Evolutionary conservation across 2,888 invertebrate genomes (phyloP).

Genomic region (Belgica antarctica): DNA sequence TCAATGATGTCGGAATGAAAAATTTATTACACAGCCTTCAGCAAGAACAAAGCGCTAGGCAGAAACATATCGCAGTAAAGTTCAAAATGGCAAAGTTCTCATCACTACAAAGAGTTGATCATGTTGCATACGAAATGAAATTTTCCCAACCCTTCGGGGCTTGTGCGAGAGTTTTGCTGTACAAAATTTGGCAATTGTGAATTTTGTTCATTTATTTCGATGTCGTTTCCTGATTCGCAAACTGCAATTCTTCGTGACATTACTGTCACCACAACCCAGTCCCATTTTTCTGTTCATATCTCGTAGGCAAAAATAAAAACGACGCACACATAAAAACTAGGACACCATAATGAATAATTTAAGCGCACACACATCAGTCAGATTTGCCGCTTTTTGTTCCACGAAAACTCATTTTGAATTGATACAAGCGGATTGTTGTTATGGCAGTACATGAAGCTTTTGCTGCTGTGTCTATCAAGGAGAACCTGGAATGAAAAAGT

Average conservation of each 20-base stretch:
- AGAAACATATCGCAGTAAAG: slow-evolving; percentile 10
- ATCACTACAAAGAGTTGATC: slow-evolving; percentile 6
- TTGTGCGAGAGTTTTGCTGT: not conserved
- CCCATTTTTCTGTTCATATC: not conserved
- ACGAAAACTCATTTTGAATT: too few relatives aligned
- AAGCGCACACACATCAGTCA: not conserved
- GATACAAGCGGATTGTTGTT: too few relatives aligned
- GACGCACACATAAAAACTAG: not conserved
- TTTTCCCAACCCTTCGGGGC: not conserved
- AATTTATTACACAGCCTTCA: slow-evolving; percentile 28
- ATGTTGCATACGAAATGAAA: not conserved
- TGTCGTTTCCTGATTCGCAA: too few relatives aligned
- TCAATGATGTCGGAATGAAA: slow-evolving; percentile 42
- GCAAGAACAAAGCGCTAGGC: not conserved
- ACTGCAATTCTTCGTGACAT: too few relatives aligned
- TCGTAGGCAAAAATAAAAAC: not conserved
- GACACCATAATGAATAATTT: slow-evolving; percentile 14
- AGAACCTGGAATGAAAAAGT: too few relatives aligned
- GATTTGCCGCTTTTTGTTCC: not conserved
- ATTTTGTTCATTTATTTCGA: too few relatives aligned
- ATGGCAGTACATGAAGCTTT: too few relatives aligned
- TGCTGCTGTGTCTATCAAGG: too few relatives aligned
- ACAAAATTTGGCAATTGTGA: too few relatives aligned
- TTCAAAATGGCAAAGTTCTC: slow-evolving; percentile 20
- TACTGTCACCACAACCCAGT: too few relatives aligned